Conservation (phyloP, 2,113 vertebrate species). For the Atractosteus spatula region DNA sequence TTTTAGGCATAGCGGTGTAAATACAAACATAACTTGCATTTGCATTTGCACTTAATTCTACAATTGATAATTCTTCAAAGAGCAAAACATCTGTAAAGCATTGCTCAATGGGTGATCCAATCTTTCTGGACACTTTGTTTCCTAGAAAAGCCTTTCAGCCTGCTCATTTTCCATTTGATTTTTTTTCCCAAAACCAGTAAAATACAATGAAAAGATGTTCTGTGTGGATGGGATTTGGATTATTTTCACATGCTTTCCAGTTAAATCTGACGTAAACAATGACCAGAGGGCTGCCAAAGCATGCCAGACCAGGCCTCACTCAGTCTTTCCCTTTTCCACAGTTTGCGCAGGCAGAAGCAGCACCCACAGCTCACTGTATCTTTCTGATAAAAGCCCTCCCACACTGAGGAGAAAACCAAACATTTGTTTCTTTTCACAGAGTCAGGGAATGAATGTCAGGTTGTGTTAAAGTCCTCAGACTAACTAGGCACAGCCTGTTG, state of each 20-base stretch:
- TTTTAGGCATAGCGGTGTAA: too few relatives aligned
- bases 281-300: conserved; percentile 19
- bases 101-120: conserved; percentile 14
- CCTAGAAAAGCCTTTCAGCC: conserved; percentile 34
- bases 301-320: conserved; percentile 21
- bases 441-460: not conserved
- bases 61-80: conserved; percentile 33
- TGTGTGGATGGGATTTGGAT: conserved; percentile 20
- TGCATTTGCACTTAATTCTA: conserved; percentile 34
- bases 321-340: too few relatives aligned
- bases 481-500: conserved; percentile 10
- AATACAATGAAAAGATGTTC: conserved; percentile 2
- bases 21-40: too few relatives aligned
- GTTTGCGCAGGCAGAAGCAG: too few relatives aligned
- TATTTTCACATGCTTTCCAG: conserved; percentile 47
- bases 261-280: conserved; percentile 32
- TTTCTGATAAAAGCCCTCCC: conserved; percentile 1
- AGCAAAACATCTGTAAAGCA: not conserved
- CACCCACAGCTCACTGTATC: too few relatives aligned
- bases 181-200: conserved; percentile 20
- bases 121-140: conserved; percentile 12
- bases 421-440: not conserved
- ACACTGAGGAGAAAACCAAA: not conserved
- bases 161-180: not conserved
- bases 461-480: not conserved